Conservation (phyloP, 2,888 invertebrate genomes). For the Lycocerus yunnanus region DNA sequence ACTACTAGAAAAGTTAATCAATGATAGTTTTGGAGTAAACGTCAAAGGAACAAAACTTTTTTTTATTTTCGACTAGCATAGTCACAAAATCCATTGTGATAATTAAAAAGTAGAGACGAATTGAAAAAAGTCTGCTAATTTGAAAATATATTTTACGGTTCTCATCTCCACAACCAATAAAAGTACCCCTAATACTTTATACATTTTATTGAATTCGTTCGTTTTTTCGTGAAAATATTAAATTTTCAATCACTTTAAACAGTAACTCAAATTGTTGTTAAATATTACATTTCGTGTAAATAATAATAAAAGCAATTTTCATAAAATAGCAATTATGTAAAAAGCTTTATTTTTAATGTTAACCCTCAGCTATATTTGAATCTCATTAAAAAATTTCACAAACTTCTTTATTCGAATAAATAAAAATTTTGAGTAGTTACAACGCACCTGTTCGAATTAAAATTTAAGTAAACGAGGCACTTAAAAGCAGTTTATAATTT, state of each 20-base stretch:
- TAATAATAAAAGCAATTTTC: background rate
- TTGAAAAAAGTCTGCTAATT: background rate
- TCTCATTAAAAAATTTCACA: background rate
- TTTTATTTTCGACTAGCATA: background rate
- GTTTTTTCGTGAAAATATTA: background rate
- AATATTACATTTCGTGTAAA: background rate
- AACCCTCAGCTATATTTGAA: background rate
- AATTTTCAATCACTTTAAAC: background rate
- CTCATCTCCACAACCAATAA: background rate
- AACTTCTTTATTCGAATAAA: background rate
- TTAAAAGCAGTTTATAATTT: background rate
- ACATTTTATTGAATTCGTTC: background rate
- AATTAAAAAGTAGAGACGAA: background rate
- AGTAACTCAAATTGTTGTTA: background rate
- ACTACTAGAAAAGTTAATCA: background rate
- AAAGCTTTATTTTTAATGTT: background rate
- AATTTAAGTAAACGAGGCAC: constrained; percentile 4
- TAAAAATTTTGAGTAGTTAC: constrained; percentile 1
- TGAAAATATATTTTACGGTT: background rate
- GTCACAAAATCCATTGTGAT: background rate
- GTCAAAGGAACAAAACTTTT: background rate
- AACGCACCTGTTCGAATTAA: constrained; percentile 3
- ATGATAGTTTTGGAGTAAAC: background rate
- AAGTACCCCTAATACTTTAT: too few species aligned
- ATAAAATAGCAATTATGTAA: constrained; percentile 3